Base-by-base conservation (phyloP, 1,140 invertebrate species). In the Lasioglossum albipes region DNA sequence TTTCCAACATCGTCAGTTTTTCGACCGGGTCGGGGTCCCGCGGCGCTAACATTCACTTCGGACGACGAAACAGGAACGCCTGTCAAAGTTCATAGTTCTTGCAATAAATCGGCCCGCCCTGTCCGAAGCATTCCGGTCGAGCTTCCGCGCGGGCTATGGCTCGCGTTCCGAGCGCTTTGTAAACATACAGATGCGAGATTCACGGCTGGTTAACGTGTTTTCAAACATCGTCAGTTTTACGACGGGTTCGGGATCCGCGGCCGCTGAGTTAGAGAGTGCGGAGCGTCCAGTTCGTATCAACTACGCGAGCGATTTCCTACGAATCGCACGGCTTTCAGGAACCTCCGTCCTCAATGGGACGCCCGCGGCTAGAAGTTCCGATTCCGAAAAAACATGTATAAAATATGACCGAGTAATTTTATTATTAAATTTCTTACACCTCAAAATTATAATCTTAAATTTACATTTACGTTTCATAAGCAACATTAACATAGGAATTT, bases 41-140 rank as follows among this genome's bases (percentile, higher is more conserved):
- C 36, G 36, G 36, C 36, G n/a, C n/a, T n/a, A n/a, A n/a, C n/a
- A n/a, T n/a, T n/a, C n/a, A n/a, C n/a, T 20, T 3, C 31, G 16
- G 42, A 72, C 41, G 45, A 52, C 49, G 77, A 79, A 66, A 57
- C 10, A 52, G 49, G 18, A 31, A 45, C n/a, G 27, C 13, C 42
- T 22, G 42, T 67, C 42, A 22, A 49, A 22, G 66, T 49, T 49
- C 66, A 1, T 67, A 9, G 20, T 49, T 67, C 66, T 67, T 13
- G 42, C 42, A 13, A 67, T 67, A 67, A 67, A 67, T 67, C 66
- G 42, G 36, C 42, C 2, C 45, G 18, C 9, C 41, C 27, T 16
- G 18, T 12, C n/a, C 2, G 10, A 4, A n/a, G 36, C 31, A 36
- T 66, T 36, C n/a, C 16, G 31, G 31, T 18, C 13, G 27, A 36